These are phyloP conservation scores for Chydorus sphaericus DNA, from an alignment of 2,888 invertebrate species.

Conservation along the genomic window DNA sequence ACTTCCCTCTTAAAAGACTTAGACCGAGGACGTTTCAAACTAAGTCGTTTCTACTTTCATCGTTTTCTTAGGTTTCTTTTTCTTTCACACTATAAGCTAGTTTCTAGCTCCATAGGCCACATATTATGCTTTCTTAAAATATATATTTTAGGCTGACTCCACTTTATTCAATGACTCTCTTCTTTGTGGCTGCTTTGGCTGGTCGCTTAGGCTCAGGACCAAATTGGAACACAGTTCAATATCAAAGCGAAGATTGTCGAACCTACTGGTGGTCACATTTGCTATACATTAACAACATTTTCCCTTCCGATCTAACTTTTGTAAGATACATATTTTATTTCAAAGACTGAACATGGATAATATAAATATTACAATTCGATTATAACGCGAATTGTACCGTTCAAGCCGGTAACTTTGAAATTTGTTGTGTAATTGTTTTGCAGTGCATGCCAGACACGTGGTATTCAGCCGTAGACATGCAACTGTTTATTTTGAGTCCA, in stretches of 20 bases:
- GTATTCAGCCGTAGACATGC: slow-evolving; percentile 38
- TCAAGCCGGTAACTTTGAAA: too few relatives aligned
- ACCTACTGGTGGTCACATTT: slow-evolving; percentile 59
- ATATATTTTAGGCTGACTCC: slow-evolving; percentile 62
- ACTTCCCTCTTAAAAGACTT: too few relatives aligned
- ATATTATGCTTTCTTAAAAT: too few relatives aligned
- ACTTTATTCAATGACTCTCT: slow-evolving; percentile 52
- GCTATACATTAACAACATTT: slow-evolving; percentile 55
- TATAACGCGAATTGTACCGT: too few relatives aligned
- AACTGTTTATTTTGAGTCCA: slow-evolving; percentile 17
- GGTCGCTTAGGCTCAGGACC: slow-evolving; percentile 55
- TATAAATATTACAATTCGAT: too few relatives aligned
- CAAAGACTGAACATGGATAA: too few relatives aligned
- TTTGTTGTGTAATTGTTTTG: too few relatives aligned
- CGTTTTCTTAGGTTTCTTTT: slow-evolving; percentile 22
- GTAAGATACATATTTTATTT: too few relatives aligned
- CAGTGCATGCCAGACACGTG: slow-evolving; percentile 60
- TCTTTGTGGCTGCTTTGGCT: slow-evolving; percentile 56
- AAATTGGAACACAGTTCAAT: slow-evolving; percentile 55
- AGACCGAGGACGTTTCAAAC: slow-evolving; percentile 4
- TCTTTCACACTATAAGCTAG: slow-evolving; percentile 11
- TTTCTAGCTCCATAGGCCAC: not conserved
- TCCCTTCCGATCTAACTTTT: too few relatives aligned
- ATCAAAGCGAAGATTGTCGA: slow-evolving; percentile 44
- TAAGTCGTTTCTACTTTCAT: not conserved